Evolutionary conservation across 2,888 invertebrate species (phyloP).

Genomic region (Zygaena filipendulae): DNA sequence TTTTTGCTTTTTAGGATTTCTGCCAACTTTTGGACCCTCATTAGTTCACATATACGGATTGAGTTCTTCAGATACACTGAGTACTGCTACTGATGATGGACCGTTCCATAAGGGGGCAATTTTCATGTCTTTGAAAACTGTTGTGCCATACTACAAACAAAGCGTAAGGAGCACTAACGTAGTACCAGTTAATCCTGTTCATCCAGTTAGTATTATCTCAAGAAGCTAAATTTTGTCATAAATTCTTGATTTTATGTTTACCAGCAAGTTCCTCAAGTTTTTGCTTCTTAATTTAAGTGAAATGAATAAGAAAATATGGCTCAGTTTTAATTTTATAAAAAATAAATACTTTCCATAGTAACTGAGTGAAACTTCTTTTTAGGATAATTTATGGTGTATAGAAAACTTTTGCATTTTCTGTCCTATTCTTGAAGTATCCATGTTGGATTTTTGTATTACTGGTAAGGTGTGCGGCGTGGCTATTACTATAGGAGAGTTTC

Average conservation of each 20-base stretch:
- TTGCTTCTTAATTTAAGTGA: too few relatives aligned
- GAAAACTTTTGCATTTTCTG: conserved; percentile 75
- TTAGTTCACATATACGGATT: conserved; percentile 81
- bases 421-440: conserved; percentile 73
- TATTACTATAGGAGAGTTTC: conserved; percentile 72
- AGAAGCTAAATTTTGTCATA: too few relatives aligned
- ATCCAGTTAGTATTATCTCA: conserved; percentile 25
- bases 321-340: neutral
- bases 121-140: conserved; percentile 77
- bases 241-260: conserved; percentile 1
- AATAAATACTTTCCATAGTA: conserved; percentile 9
- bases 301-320: too few relatives aligned
- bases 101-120: conserved; percentile 76
- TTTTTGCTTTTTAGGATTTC: conserved; percentile 59
- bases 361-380: too few relatives aligned
- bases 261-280: too few relatives aligned
- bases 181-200: conserved; percentile 36
- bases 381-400: conserved; percentile 69
- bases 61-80: conserved; percentile 16
- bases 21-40: conserved; percentile 86
- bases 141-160: conserved; percentile 69
- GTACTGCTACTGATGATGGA: conserved; percentile 39
- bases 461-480: conserved; percentile 72
- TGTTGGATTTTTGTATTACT: conserved; percentile 70
- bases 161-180: conserved; percentile 32